These are phyloP conservation scores for Masticophis lateralis DNA, from an alignment of 2,797 vertebrate species.

Conservation along the genomic window DNA sequence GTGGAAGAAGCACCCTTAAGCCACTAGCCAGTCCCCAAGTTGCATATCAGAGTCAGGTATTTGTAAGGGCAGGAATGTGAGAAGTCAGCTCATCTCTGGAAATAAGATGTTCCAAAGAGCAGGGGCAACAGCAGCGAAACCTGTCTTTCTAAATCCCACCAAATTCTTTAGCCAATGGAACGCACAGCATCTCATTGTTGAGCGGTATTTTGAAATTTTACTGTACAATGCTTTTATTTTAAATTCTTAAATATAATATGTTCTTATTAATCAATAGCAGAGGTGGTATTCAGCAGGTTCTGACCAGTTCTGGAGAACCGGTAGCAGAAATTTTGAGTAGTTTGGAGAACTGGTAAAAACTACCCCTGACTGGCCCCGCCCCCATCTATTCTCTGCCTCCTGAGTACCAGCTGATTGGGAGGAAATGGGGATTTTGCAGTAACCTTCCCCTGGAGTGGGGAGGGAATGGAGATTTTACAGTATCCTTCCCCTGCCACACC, in stretches of 20 bases:
- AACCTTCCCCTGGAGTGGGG: too few species aligned
- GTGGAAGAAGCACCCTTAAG: not conserved
- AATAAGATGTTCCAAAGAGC: not conserved
- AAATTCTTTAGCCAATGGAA: not conserved
- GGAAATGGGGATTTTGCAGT: too few species aligned
- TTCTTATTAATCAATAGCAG: not conserved
- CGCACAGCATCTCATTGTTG: not conserved
- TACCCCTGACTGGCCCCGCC: too few species aligned
- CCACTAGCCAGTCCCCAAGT: not conserved
- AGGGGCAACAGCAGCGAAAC: not conserved
- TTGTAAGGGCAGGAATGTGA: not conserved
- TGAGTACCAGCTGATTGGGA: too few species aligned
- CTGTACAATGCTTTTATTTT: not conserved
- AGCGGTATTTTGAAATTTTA: not conserved
- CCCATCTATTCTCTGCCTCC: too few species aligned
- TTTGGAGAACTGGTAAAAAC: too few species aligned
- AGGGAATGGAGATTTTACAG: too few species aligned
- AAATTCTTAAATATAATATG: not conserved
- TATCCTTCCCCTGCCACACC: too few species aligned
- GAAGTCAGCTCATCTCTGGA: not conserved
- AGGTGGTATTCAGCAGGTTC: too few species aligned
- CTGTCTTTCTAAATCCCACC: not conserved
- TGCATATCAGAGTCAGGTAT: not conserved
- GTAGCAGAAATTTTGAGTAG: too few species aligned
- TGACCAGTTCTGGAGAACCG: too few species aligned